Conservation (phyloP, 2,888 invertebrate genomes). For the Hypsopygia costalis region DNA sequence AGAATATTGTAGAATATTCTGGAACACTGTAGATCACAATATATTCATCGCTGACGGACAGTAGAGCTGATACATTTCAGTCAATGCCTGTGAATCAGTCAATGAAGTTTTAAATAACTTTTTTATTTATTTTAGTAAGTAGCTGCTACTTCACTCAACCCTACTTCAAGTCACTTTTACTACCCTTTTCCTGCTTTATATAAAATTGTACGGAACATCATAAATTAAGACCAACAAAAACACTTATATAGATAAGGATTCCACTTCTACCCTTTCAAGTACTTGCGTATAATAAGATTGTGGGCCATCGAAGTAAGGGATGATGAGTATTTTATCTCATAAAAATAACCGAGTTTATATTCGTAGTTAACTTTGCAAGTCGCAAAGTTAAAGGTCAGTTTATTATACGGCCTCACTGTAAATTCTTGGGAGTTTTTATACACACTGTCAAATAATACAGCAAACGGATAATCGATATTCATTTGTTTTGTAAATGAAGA, state of each 20-base stretch:
- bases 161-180: too few relatives aligned
- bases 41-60: too few relatives aligned
- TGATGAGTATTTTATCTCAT: neutral
- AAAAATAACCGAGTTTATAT: slow-evolving; percentile 8
- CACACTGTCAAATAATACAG: slow-evolving; percentile 13
- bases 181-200: neutral
- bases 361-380: slow-evolving; percentile 13
- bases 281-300: neutral
- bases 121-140: too few relatives aligned
- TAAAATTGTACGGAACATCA: neutral
- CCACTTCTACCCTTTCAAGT: neutral
- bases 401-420: slow-evolving; percentile 31
- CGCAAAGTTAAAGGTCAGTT: slow-evolving; percentile 36
- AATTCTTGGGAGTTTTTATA: slow-evolving; percentile 25
- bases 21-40: too few relatives aligned
- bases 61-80: too few relatives aligned
- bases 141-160: too few relatives aligned
- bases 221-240: neutral
- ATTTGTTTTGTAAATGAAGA: too few relatives aligned
- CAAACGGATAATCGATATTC: too few relatives aligned
- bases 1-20: too few relatives aligned
- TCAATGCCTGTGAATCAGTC: too few relatives aligned
- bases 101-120: too few relatives aligned
- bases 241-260: neutral
- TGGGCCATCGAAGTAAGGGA: neutral